These are phyloP conservation scores for Seriola quinqueradiata DNA, from an alignment of 2,113 vertebrate species.

Conservation along the genomic window DNA sequence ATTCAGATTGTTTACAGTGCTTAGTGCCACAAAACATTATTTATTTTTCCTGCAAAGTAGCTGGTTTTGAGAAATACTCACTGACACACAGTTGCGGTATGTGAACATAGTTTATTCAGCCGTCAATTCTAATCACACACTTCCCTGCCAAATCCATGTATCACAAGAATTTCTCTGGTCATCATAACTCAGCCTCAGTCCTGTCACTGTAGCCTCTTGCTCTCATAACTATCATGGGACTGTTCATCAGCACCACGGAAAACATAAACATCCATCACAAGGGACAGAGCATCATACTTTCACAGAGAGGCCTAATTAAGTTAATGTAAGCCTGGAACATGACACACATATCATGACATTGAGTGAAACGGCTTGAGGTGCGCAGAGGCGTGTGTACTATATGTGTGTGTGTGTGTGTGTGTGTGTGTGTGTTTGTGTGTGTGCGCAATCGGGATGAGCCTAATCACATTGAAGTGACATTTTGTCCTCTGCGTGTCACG, in stretches of 20 bases:
- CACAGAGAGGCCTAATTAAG: neutral
- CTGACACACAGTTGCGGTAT: neutral
- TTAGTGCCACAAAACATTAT: neutral
- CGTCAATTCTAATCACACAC: neutral
- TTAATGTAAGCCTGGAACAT: slow-evolving; percentile 25
- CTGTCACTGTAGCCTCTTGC: neutral
- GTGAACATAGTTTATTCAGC: neutral
- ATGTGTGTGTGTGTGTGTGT: neutral
- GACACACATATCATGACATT: slow-evolving; percentile 21
- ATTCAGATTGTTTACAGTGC: neutral
- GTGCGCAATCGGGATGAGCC: neutral
- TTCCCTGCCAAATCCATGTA: neutral
- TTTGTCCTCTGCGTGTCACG: slow-evolving; percentile 18
- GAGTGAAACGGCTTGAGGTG: slow-evolving; percentile 1
- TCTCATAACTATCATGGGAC: slow-evolving; percentile 25
- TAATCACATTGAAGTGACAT: slow-evolving; percentile 59
- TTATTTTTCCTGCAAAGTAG: neutral
- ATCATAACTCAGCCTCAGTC: neutral
- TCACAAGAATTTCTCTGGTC: neutral
- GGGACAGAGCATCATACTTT: neutral
- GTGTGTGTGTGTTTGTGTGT: neutral
- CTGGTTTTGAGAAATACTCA: neutral
- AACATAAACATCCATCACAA: slow-evolving; percentile 27
- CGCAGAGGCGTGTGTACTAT: too few relatives aligned
- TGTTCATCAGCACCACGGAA: slow-evolving; percentile 23